Percentiles rank a stretch among this genome's conserved stretches.
These are phyloP conservation scores for Chrysoperla carnea DNA, from an alignment of 1,140 invertebrate genomes.

Conservation along the genomic window DNA sequence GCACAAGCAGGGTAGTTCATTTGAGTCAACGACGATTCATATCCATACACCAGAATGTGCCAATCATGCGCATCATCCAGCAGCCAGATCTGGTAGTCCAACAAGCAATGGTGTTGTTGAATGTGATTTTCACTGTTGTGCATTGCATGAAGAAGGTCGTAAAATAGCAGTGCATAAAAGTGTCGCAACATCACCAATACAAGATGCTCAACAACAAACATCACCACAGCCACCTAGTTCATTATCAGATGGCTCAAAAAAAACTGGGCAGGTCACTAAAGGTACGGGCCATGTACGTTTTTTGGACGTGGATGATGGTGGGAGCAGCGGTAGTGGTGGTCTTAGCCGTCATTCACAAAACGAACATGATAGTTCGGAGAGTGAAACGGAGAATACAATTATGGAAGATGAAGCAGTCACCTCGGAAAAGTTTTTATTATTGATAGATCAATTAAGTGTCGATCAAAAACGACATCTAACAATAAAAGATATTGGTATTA, in stretches of 20 bases:
- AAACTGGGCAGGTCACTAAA: constrained; percentile 30
- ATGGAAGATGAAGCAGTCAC: constrained; percentile 77
- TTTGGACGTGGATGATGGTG: constrained; percentile 45
- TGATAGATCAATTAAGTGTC: constrained; percentile 81
- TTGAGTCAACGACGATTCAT: constrained; percentile 58
- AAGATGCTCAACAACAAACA: constrained; percentile 55
- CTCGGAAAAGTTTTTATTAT: constrained; percentile 76
- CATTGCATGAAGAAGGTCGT: constrained; percentile 77
- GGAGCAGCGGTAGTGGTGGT: constrained; percentile 15
- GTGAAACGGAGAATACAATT: constrained; percentile 80
- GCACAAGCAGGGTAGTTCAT: constrained; percentile 42
- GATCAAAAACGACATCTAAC: constrained; percentile 80
- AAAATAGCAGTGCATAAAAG: constrained; percentile 75
- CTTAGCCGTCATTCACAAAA: constrained; percentile 20
- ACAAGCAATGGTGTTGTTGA: constrained; percentile 39
- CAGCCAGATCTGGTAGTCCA: constrained; percentile 31
- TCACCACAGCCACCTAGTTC: constrained; percentile 32
- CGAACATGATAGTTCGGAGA: constrained; percentile 73
- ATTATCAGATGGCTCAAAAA: constrained; percentile 27
- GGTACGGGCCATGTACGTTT: constrained; percentile 45
- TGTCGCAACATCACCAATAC: constrained; percentile 79
- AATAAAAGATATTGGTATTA: constrained; percentile 89
- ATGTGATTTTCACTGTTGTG: constrained; percentile 90
- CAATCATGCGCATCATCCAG: constrained; percentile 48
- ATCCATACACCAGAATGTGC: constrained; percentile 72